Evolutionary conservation across 2,888 invertebrate species (phyloP).

Genomic region (Tholera decimalis): DNA sequence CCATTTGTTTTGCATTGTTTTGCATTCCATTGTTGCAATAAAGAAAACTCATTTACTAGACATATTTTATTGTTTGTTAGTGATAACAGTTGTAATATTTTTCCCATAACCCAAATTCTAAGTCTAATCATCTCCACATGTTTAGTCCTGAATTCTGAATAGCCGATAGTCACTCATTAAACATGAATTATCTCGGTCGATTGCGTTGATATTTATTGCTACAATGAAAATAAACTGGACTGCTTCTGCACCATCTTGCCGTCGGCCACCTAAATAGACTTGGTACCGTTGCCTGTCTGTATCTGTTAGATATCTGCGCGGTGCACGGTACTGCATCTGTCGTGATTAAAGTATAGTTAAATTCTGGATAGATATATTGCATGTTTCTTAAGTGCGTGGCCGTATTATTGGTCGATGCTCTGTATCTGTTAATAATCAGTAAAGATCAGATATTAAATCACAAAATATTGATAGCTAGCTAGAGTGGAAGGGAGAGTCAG

Average conservation of each 20-base stretch:
- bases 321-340: slow-evolving; percentile 4
- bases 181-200: slow-evolving; percentile 38
- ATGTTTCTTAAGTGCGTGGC: too few species aligned
- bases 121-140: neutral
- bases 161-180: slow-evolving; percentile 29
- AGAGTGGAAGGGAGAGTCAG: too few species aligned
- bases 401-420: too few species aligned
- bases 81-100: too few species aligned
- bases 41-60: too few species aligned
- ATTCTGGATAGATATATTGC: neutral
- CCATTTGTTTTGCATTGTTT: too few species aligned
- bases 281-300: slow-evolving; percentile 21
- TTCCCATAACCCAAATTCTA: neutral
- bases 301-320: slow-evolving; percentile 19
- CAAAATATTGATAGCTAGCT: too few species aligned
- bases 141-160: slow-evolving; percentile 7
- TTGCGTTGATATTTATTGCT: slow-evolving; percentile 51
- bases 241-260: slow-evolving; percentile 26
- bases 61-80: too few species aligned
- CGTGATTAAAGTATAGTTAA: neutral
- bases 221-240: slow-evolving; percentile 47
- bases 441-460: too few species aligned
- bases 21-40: too few species aligned
- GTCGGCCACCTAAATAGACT: slow-evolving; percentile 52
- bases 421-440: too few species aligned